A percentile compares a stretch with the other conserved stretches of the same genome.
These are phyloP conservation scores for Keiferia lycopersicella DNA, from an alignment of 2,888 invertebrate species.

Conservation along the genomic window DNA sequence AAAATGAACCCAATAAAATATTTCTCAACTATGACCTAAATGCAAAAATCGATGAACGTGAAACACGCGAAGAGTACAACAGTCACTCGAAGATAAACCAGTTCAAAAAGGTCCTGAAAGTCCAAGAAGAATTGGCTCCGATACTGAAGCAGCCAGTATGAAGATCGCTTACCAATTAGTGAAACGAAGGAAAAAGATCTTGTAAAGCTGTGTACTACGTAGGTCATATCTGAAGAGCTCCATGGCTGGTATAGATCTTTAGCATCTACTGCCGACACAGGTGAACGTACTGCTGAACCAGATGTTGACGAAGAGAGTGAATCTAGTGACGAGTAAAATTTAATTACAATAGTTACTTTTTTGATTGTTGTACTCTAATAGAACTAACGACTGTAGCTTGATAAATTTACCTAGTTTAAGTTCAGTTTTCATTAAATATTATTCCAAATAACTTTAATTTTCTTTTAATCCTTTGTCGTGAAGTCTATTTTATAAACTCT, in stretches of 20 bases:
- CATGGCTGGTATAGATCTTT: constrained; percentile 12
- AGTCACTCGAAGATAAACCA: neutral
- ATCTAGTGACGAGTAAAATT: constrained; percentile 8
- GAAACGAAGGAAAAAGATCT: constrained; percentile 11
- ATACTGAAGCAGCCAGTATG: constrained; percentile 3
- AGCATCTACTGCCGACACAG: neutral
- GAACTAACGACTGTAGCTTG: neutral
- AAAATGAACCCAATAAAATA: constrained; percentile 9
- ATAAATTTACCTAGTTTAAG: neutral
- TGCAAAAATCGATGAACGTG: neutral
- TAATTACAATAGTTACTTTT: neutral
- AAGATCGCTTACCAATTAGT: constrained; percentile 2
- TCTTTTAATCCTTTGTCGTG: neutral
- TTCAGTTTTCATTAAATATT: neutral
- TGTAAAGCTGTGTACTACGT: constrained; percentile 1
- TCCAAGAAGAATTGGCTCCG: neutral
- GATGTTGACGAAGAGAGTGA: neutral
- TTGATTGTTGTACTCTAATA: neutral
- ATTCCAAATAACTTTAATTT: neutral
- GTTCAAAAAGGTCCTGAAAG: neutral
- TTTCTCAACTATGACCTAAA: constrained; percentile 3
- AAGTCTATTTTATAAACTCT: constrained; percentile 1
- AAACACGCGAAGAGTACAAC: constrained; percentile 6
- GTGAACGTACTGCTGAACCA: constrained; percentile 3
- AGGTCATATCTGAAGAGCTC: constrained; percentile 4